Conservation (phyloP, 2,113 vertebrate species). For the Limnothrissa miodon region DNA sequence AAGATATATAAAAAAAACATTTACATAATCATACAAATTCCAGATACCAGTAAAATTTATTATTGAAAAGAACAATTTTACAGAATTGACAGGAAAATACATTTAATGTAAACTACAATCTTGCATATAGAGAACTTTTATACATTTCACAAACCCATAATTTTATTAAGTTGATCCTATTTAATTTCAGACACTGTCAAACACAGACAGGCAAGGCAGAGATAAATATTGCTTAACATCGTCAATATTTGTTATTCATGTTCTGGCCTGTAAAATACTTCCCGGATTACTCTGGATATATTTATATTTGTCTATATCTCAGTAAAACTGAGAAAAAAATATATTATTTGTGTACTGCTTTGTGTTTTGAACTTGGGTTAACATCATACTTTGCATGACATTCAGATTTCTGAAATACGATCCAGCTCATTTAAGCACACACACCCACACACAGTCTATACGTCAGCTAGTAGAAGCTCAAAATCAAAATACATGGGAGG, state of each 20-base stretch:
- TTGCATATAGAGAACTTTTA: conserved; percentile 74
- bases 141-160: conserved; percentile 48
- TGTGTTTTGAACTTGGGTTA: conserved; percentile 58
- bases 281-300: conserved; percentile 55
- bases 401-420: conserved; percentile 98
- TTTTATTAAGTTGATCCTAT: neutral
- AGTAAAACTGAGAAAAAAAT: conserved; percentile 66
- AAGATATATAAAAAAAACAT: neutral
- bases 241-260: conserved; percentile 53
- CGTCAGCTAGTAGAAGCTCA: conserved; percentile 74
- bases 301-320: conserved; percentile 62
- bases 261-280: conserved; percentile 45
- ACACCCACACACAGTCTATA: conserved; percentile 70
- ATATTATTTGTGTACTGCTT: conserved; percentile 64
- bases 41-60: conserved; percentile 48
- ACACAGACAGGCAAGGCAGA: conserved; percentile 40
- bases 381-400: conserved; percentile 65
- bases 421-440: conserved; percentile 77
- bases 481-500: conserved; percentile 56
- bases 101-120: conserved; percentile 83
- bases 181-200: neutral
- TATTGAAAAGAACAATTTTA: conserved; percentile 72
- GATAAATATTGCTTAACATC: conserved; percentile 65
- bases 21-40: neutral
- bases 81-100: conserved; percentile 70